Evolutionary conservation across 2,888 invertebrate genomes (phyloP), one percentile per base, ranked within the genome.

Genomic region (Plusia festucae): DNA sequence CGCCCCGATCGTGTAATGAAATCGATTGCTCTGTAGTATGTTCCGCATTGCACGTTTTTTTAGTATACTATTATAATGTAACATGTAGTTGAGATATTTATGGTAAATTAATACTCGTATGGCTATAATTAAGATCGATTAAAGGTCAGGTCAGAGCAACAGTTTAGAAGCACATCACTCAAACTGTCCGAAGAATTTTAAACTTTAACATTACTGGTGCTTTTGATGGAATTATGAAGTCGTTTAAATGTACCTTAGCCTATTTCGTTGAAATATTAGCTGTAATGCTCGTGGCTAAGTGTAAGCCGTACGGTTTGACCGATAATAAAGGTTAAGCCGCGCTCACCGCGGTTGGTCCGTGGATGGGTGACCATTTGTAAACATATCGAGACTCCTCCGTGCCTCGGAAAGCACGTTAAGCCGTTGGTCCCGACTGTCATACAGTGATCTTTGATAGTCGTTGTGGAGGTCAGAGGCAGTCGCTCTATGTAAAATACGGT

Each of bases 1-100:
- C 85, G 83, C 84, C 85, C 75, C 49, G 59, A 30, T 63, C 71
- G 66, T 70, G 78, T 76, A 78, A 76, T 81, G 68, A 81, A 82
- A 82, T 75, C 80, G 82, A 82, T 81, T 82, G 79, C 77, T 78
- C 76, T 68, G 66, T 67, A 71, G n/a, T 58, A 60, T 65, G 53
- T 60, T 64, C 60, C 51, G 51, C 60, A 62, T 53, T 65, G 72
- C 76, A 81, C 73, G 79, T 56, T 78, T 69, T 70, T 65, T 52
- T 56, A 60, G 61, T 61, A 52, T 68, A 63, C 59, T 68, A 68
- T 65, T 64, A 68, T 68, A 70, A 66, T 65, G 66, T 60, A 46
- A 65, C 8, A 27, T 61, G 52, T 55, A 70, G 68, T 67, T 60
- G 56, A 67, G 64, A 66, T 78, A 76, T 71, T 76, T 71, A 73